Base-by-base conservation (phyloP, 2,113 vertebrate genomes). In the Tachycineta bicolor region DNA sequence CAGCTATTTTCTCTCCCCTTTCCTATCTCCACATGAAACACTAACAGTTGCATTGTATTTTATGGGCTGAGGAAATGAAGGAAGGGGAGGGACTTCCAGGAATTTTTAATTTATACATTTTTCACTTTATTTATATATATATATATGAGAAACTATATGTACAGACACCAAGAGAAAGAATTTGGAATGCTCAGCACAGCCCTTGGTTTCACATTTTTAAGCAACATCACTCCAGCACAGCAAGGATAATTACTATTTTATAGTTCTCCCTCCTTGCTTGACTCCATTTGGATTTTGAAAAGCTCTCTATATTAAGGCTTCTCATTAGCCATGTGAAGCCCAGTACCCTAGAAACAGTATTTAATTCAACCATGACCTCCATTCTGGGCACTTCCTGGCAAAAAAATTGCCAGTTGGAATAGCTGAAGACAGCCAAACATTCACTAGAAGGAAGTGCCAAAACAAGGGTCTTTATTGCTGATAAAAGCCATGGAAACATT, bases 381-480 rank as follows among this genome's bases (percentile, higher is more conserved):
- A 94, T 96, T 95, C 89, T 90, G 83, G 92, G 86, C 65, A 94
- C 71, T 94, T 95, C 88, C 96, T 93, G 88, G 94, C 95, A 96
- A 97, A 92, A 90, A 94, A 93, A 55, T 34, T 60, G 71, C 69
- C 80, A 96, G 93, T 94, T 92, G 69, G 80, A 93, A 87, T 56
- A 71, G 73, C 73, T 84, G 71, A 94, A 83, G 83, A 47, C 69
- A 89, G 93, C 92, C 93, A 96, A 94, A 86, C 86, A 93, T 84
- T 93, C 88, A 92, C n/a, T 94, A 92, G 56, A 90, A 95, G 90
- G 86, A 93, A 92, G 70, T 94, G 86, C 83, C 93, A 96, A 90
- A 92, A 84, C 88, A 93, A 94, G 83, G 69, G 76, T 82, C 92
- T 92, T 92, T 95, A 96, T 89, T 94, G 73, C 88, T 69, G 49